Evolutionary conservation across 2,888 invertebrate species (phyloP), one percentile per base, ranked within the genome.

Genomic region (Ptychoptera contaminata): DNA sequence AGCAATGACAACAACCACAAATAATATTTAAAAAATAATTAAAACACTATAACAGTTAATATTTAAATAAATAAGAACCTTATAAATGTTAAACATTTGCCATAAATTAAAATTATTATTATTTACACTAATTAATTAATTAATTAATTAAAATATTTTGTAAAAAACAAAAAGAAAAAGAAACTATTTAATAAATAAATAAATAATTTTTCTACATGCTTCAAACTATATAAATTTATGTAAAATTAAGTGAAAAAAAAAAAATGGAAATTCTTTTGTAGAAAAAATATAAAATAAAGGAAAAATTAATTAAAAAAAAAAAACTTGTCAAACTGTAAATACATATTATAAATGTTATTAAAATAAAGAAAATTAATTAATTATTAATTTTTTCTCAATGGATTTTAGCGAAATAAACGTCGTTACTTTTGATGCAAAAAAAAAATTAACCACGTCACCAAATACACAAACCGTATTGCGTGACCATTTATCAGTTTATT

Each of bases 301-400:
- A 31, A 41, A 41, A 30, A 9, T 16, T 11, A 39, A 39, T 14
- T n/a, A 12, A 42, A 43, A 16, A 32, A 34, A 2, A n/a, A 43
- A 9, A 43, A 12, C 15, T 23, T 23, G 36, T 40, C 30, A 39
- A 42, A 39, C 31, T 43, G 40, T 40, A 39, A 32, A 43, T 40
- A 39, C 9, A 44, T 16, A 43, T 48, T 41, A 48, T 43, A 39
- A 45, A 44, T 46, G 45, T 37, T 39, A 48, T 44, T 42, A 41
- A 40, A 37, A 37, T 32, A 45, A 30, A 30, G 42, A 43, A 36
- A 46, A 37, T 35, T 41, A 41, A 45, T 45, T 47, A 42, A 45
- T 44, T 42, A 47, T 37, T 23, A 16, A 39, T 11, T 8, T n/a
- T 29, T 29, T 6, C 3, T 38, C 2, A 38, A 29, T 9, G 6